Evolutionary conservation across 2,888 invertebrate genomes (phyloP), one percentile per base, ranked within the genome.

Genomic region (Apamea epomidion): DNA sequence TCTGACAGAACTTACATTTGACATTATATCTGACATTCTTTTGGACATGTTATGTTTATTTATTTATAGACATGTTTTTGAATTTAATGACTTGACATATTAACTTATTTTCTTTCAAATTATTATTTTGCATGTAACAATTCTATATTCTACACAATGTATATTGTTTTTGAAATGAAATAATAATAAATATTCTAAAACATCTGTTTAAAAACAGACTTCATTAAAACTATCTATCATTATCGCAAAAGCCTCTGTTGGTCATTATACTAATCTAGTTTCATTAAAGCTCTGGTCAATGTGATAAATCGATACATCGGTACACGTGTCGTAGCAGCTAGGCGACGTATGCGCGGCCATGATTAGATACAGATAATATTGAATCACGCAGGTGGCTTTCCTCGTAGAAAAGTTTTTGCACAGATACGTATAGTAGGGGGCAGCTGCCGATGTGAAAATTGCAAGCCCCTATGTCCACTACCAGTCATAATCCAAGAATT

Each of bases 401-500:
- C 94, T 93, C 87, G 88, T 92, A 94, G 95, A 94, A 95, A 95
- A 94, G 93, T 97, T 97, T 97, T 97, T 97, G 95, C 96, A 94
- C 91, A 95, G 96, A 96, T 96, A 96, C 91, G 82, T 88, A 84
- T 84, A 86, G 90, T 84, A 74, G 86, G 51, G 78, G 88, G 91
- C 95, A 94, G 95, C 95, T 96, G 97, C 91, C 91, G 91, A 82
- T 92, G 94, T 92, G 95, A 96, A 97, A 97, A 97, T 96, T 96
- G 95, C 96, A 71, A 94, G 96, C 97, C 97, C 97, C 94, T 97
- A 97, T 97, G 89, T 92, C 92, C 91, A 86, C 92, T 92, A 91
- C 92, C 82, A 94, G 92, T 94, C 94, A 95, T 96, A 96, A 96
- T 95, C 96, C 95, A 95, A 94, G 94, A 94, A 97, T 96, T 96